A percentile compares a stretch with the other conserved stretches of the same genome.
These are phyloP conservation scores for Fragum sueziense DNA, from an alignment of 2,888 invertebrate genomes.

Conservation along the genomic window DNA sequence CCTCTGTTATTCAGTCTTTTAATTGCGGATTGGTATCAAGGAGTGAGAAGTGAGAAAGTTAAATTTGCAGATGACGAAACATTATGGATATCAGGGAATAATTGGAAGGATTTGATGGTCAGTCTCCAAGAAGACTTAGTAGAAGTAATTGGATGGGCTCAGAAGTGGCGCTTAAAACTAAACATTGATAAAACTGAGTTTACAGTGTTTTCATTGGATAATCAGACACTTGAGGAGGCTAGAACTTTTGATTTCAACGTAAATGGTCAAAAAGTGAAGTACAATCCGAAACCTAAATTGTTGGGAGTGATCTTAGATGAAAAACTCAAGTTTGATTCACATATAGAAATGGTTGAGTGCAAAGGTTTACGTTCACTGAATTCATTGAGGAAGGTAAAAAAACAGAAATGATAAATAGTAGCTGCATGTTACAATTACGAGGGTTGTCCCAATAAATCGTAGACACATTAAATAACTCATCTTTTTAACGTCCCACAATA, in stretches of 20 bases:
- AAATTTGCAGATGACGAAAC: constrained; percentile 28
- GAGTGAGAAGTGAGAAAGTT: constrained; percentile 2
- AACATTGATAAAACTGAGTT: background rate
- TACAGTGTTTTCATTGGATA: background rate
- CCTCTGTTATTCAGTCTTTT: too few species aligned
- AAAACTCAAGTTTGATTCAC: background rate
- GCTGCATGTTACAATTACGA: background rate
- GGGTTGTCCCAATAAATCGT: too few species aligned
- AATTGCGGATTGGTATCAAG: constrained; percentile 16
- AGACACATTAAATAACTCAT: too few species aligned
- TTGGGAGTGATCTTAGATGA: too few species aligned
- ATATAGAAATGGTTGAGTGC: background rate
- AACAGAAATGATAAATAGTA: background rate
- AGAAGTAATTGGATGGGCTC: background rate
- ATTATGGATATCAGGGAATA: background rate
- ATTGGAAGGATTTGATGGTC: background rate
- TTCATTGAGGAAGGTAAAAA: background rate
- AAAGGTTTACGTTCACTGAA: background rate
- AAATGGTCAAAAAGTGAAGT: too few species aligned
- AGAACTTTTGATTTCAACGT: background rate
- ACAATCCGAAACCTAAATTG: too few species aligned
- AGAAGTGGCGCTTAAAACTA: background rate
- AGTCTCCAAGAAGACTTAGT: background rate
- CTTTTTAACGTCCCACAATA: too few species aligned
- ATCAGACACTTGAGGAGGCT: background rate